Conservation (phyloP, 2,113 vertebrate species). For the Colinus virginianus region DNA sequence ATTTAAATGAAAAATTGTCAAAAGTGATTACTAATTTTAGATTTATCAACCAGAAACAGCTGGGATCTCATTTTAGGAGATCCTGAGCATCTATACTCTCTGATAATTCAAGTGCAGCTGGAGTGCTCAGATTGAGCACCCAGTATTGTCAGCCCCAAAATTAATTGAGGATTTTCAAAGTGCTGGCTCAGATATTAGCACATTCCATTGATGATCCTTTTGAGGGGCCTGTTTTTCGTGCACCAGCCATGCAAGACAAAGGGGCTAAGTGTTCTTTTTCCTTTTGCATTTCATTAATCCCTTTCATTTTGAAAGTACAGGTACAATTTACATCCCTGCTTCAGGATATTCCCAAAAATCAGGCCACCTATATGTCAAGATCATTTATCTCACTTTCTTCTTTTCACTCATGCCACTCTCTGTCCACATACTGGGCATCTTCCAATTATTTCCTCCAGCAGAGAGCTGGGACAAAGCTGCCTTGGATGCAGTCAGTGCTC, state of each 20-base stretch:
- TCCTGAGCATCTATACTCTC: slow-evolving; percentile 42
- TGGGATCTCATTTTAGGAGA: slow-evolving; percentile 64
- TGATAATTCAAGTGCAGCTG: slow-evolving; percentile 57
- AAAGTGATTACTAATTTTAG: slow-evolving; percentile 56
- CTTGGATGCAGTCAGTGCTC: neutral
- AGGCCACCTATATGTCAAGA: neutral
- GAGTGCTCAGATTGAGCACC: slow-evolving; percentile 54
- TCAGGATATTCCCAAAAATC: neutral
- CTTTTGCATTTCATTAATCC: neutral
- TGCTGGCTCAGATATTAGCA: slow-evolving; percentile 49
- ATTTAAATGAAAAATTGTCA: slow-evolving; percentile 59
- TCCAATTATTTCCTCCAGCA: slow-evolving; percentile 18
- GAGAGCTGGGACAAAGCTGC: slow-evolving; percentile 37
- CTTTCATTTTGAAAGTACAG: neutral
- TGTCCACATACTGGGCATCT: neutral
- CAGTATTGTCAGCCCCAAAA: slow-evolving; percentile 49
- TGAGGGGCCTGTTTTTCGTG: neutral
- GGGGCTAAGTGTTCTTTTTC: neutral
- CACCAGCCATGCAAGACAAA: neutral
- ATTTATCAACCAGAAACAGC: slow-evolving; percentile 59
- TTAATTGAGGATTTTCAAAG: slow-evolving; percentile 57
- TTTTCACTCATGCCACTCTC: neutral
- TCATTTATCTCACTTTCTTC: neutral
- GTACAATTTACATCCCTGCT: neutral
- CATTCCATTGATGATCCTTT: neutral